Percentiles rank a stretch among this genome's conserved stretches.
Evolutionary conservation across 2,113 vertebrate species (phyloP).

Genomic region (Nibea coibor): DNA sequence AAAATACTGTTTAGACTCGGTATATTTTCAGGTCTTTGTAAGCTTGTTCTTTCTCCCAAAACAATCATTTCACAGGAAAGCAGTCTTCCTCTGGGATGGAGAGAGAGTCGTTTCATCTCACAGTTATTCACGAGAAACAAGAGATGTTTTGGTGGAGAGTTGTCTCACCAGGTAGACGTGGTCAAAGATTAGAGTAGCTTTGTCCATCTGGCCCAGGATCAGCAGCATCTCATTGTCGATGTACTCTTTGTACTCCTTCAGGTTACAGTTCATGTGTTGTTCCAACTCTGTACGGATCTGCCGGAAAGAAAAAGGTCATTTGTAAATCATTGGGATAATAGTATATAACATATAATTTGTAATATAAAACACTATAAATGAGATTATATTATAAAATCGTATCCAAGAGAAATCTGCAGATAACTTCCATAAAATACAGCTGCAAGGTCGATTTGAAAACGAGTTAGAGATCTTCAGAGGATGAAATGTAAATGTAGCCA

Average conservation of each 20-base stretch:
- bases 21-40: constrained; percentile 18
- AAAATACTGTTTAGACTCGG: constrained; percentile 48
- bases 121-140: constrained; percentile 23
- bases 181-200: constrained; percentile 96
- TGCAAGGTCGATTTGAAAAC: neutral
- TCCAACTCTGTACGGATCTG: constrained; percentile 89
- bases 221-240: constrained; percentile 99
- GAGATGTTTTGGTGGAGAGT: constrained; percentile 8
- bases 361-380: neutral
- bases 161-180: constrained; percentile 93
- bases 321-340: neutral
- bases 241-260: constrained; percentile 98
- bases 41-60: constrained; percentile 43
- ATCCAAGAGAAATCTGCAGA: neutral
- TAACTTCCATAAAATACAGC: neutral
- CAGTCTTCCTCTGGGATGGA: constrained; percentile 4
- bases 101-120: constrained; percentile 5
- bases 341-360: neutral
- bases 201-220: constrained; percentile 99
- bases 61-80: constrained; percentile 28
- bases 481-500: neutral
- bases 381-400: neutral
- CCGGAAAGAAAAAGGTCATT: neutral
- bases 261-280: constrained; percentile 96
- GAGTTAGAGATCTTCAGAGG: neutral